phyloP scores from a whole-genome alignment of 2,113 vertebrate species.

The Pseudopipra pipra region DNA sequence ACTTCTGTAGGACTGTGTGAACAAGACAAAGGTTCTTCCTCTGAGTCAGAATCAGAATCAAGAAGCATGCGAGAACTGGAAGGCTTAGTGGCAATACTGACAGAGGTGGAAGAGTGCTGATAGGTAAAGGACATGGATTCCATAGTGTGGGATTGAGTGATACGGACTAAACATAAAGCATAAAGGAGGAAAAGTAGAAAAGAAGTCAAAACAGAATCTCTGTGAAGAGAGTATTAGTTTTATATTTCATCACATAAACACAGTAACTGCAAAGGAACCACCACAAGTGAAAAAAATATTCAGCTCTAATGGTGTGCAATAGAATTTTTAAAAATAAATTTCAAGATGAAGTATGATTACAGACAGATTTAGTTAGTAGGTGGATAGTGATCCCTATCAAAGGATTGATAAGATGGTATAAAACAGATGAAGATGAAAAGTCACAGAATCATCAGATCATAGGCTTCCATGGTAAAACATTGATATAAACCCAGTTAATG shows the following conservation, averaged over 20 bases:
- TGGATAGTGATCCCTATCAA: neutral
- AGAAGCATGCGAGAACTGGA: slow-evolving; percentile 78
- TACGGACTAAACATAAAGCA: slow-evolving; percentile 81
- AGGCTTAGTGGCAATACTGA: slow-evolving; percentile 91
- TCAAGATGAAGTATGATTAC: neutral
- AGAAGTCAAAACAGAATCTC: slow-evolving; percentile 49
- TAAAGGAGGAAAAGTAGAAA: slow-evolving; percentile 60
- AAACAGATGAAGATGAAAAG: neutral
- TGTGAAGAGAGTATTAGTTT: slow-evolving; percentile 36
- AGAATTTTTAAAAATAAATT: neutral
- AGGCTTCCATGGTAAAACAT: neutral
- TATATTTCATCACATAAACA: slow-evolving; percentile 12
- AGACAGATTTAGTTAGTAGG: neutral
- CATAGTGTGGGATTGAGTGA: slow-evolving; percentile 91
- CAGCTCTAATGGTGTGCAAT: neutral
- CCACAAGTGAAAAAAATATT: neutral
- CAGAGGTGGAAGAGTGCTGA: slow-evolving; percentile 91
- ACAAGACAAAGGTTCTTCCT: slow-evolving; percentile 82
- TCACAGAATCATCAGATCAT: neutral
- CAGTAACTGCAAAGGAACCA: neutral
- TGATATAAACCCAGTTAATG: neutral
- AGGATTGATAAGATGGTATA: neutral
- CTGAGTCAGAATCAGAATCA: slow-evolving; percentile 83
- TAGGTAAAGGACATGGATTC: slow-evolving; percentile 98
- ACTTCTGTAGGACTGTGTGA: slow-evolving; percentile 76